phyloP scores from a whole-genome alignment of 2,797 vertebrate genomes.

The Cyclopterus lumpus region DNA sequence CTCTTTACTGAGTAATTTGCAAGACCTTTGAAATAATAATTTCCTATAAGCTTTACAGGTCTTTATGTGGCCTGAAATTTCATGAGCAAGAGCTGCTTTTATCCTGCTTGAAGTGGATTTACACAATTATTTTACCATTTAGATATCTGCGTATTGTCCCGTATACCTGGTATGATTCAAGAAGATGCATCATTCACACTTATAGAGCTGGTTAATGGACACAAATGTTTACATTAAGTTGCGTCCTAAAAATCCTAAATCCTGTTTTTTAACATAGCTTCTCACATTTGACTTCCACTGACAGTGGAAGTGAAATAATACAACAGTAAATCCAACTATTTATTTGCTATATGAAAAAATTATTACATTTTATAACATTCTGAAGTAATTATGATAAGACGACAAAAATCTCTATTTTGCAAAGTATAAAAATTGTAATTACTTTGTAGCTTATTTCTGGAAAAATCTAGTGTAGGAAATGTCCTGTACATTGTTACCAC shows the following conservation, averaged over 20 bases:
- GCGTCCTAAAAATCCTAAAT: background rate
- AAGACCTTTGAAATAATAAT: constrained; percentile 40
- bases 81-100: constrained; percentile 13
- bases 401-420: background rate
- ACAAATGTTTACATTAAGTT: background rate
- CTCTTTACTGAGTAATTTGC: constrained; percentile 35
- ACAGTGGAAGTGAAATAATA: background rate
- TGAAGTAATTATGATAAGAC: background rate
- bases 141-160: constrained; percentile 1
- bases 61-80: constrained; percentile 12
- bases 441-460: background rate
- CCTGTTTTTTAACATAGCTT: background rate
- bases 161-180: constrained; percentile 1
- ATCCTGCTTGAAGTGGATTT: background rate
- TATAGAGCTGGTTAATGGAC: background rate
- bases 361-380: background rate
- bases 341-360: background rate
- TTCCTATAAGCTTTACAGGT: constrained; percentile 15
- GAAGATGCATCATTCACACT: background rate
- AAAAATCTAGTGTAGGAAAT: background rate
- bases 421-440: background rate
- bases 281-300: background rate
- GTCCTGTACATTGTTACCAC: background rate
- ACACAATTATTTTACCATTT: constrained; percentile 9
- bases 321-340: background rate